Evolutionary conservation across 2,113 vertebrate species (phyloP).

Genomic region (Macrotus californicus): DNA sequence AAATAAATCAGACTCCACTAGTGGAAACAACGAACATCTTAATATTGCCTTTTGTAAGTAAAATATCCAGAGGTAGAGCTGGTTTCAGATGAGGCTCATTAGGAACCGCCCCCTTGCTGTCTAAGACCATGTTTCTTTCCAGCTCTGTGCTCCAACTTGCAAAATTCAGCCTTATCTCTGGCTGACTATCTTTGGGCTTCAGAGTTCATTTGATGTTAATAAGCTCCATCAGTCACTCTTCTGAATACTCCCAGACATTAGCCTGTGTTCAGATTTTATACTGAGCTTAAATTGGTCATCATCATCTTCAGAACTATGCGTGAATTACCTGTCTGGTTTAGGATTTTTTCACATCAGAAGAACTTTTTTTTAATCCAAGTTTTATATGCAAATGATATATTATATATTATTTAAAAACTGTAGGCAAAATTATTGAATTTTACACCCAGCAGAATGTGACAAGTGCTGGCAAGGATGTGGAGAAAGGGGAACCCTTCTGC

Average conservation of each 20-base stretch:
- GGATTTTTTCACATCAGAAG: neutral
- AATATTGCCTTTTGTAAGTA: neutral
- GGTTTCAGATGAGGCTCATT: neutral
- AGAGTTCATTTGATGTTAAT: neutral
- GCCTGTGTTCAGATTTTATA: neutral
- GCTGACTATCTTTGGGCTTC: neutral
- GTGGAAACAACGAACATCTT: neutral
- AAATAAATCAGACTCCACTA: neutral
- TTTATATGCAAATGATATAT: neutral
- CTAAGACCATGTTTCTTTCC: neutral
- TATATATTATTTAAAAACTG: neutral
- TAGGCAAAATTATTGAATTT: neutral
- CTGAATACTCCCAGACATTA: neutral
- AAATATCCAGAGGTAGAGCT: neutral
- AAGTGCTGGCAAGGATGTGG: no score
- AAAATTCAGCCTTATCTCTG: neutral
- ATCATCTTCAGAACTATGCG: neutral
- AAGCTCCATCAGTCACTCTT: neutral
- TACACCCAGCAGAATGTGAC: neutral
- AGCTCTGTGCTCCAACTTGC: neutral
- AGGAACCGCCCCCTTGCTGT: neutral
- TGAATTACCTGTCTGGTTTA: neutral
- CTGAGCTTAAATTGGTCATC: neutral
- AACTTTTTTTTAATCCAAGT: neutral
- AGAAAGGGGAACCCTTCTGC: no score